These are phyloP conservation scores for Anneissia japonica DNA, from an alignment of 35 echinoderm and acorn worm genomes.

Conservation along the genomic window DNA sequence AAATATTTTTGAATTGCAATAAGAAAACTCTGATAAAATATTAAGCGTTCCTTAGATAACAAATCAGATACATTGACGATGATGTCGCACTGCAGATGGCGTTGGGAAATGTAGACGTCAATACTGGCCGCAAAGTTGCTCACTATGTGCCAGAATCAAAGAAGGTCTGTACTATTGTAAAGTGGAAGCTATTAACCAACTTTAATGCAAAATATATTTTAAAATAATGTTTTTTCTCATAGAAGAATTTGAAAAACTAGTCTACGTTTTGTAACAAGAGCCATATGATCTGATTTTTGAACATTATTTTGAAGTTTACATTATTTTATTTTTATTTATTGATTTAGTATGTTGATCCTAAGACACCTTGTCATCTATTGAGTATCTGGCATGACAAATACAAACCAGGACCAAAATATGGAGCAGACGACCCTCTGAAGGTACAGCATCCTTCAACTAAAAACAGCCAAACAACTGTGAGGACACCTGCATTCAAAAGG, in stretches of 20 bases:
- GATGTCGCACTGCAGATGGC: slow-evolving; percentile 46
- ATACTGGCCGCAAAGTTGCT: slow-evolving; percentile 39
- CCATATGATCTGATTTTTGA: not conserved
- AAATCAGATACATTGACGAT: slow-evolving; percentile 41
- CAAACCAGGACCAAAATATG: slow-evolving; percentile 26
- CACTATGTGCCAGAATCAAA: slow-evolving; percentile 42
- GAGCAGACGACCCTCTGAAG: not conserved
- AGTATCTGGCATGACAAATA: slow-evolving; percentile 73
- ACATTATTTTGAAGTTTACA: not conserved
- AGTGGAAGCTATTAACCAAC: not conserved
- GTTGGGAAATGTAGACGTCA: slow-evolving; percentile 64
- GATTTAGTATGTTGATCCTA: slow-evolving; percentile 39
- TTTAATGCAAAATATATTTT: not conserved
- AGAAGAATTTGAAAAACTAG: not conserved
- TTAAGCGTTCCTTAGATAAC: not conserved
- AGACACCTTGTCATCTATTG: slow-evolving; percentile 34
- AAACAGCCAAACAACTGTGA: slow-evolving; percentile 32
- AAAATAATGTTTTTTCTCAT: not conserved
- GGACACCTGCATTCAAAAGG: not conserved
- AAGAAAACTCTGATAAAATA: not conserved
- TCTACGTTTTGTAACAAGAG: not conserved
- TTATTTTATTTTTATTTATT: not conserved
- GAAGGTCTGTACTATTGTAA: slow-evolving; percentile 43
- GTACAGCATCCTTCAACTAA: slow-evolving; percentile 12
- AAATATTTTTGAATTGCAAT: not conserved